Conservation (phyloP, 2,797 vertebrate species). For the Notoglanidium macrostoma region DNA sequence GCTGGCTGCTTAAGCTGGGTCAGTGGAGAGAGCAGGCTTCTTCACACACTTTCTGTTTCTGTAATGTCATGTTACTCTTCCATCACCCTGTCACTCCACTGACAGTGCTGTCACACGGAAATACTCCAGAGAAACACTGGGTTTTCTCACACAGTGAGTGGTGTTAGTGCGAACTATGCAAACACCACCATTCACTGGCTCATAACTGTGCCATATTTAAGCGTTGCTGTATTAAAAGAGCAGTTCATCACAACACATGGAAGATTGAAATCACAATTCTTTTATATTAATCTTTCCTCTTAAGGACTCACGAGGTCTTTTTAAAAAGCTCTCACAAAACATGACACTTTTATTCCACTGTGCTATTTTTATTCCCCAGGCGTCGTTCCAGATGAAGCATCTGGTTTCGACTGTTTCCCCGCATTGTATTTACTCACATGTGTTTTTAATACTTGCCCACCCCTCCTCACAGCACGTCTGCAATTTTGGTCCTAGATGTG, state of each 20-base stretch:
- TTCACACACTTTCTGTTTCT: constrained; percentile 8
- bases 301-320: background rate
- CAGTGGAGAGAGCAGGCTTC: constrained; percentile 55
- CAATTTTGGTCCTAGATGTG: constrained; percentile 67
- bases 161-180: constrained; percentile 38
- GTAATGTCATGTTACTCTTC: constrained; percentile 12
- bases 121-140: background rate
- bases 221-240: background rate
- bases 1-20: constrained; percentile 95
- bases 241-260: background rate
- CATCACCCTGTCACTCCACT: constrained; percentile 12
- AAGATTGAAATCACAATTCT: background rate
- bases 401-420: background rate
- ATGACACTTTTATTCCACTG: background rate
- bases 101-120: background rate
- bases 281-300: background rate
- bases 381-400: constrained; percentile 6
- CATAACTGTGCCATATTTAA: background rate
- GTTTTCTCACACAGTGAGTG: constrained; percentile 4
- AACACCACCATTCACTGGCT: constrained; percentile 9
- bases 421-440: constrained; percentile 48
- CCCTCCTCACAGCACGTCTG: constrained; percentile 32
- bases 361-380: constrained; percentile 40
- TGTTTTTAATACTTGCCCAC: constrained; percentile 56
- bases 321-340: background rate